Evolutionary conservation across 2,888 invertebrate genomes (phyloP).

Genomic region (Xylota segnis): DNA sequence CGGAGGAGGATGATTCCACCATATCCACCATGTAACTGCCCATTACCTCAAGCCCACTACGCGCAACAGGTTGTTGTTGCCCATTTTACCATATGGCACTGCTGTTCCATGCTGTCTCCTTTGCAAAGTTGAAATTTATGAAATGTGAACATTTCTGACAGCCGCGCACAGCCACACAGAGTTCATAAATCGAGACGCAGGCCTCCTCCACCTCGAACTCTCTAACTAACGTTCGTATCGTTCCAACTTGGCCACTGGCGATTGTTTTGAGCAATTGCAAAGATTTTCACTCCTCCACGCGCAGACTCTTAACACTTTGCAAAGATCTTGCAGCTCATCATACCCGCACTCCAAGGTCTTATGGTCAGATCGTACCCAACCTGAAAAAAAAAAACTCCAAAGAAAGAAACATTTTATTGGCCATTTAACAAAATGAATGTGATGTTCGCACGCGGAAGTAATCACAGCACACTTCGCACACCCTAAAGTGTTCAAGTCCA

Average conservation of each 20-base stretch:
- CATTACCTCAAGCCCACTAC: conserved; percentile 70
- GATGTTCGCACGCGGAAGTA: conserved; percentile 75
- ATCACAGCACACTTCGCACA: conserved; percentile 71
- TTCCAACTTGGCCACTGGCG: conserved; percentile 70
- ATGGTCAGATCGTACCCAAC: conserved; percentile 22
- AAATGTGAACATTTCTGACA: conserved; percentile 76
- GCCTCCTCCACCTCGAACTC: conserved; percentile 45
- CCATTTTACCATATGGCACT: conserved; percentile 70
- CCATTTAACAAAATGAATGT: conserved; percentile 71
- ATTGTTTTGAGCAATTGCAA: conserved; percentile 68
- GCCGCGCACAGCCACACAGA: conserved; percentile 67
- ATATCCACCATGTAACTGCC: conserved; percentile 54
- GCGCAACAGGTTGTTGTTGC: conserved; percentile 73
- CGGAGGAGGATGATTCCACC: conserved; percentile 61
- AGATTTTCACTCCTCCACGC: conserved; percentile 70
- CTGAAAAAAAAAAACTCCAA: not conserved
- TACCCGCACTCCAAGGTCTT: not conserved
- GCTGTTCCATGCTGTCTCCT: conserved; percentile 37
- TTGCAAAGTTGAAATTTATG: conserved; percentile 68
- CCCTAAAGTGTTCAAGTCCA: conserved; percentile 59
- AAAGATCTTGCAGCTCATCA: not conserved
- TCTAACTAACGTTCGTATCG: conserved; percentile 28
- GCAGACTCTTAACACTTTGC: conserved; percentile 43
- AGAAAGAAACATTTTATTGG: conserved; percentile 63
- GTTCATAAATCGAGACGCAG: conserved; percentile 70